Base-by-base conservation (phyloP, 2,797 vertebrate species). In the Nannoperca obscura region DNA sequence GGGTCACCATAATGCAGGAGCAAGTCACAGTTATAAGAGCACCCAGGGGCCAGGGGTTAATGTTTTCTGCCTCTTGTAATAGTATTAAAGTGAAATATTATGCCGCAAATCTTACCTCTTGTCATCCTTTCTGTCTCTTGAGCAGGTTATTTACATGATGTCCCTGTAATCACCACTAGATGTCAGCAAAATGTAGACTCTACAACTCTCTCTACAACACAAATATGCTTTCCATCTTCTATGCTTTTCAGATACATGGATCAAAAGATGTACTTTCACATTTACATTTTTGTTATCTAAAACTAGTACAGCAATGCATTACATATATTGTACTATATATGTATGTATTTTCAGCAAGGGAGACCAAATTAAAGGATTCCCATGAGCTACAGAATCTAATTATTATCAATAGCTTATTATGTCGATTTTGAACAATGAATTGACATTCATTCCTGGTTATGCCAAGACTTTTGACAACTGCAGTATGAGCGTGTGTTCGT, bases 101-200 rank as follows among this genome's bases (percentile, higher is more conserved):
- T 27, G 2, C 6, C 11, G 27, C 3, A 27, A 15, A n/a, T 34
- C 15, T 34, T 52, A n/a, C 22, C n/a, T n/a, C 5, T 27, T 27
- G 24, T 27, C 24, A 27, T 27, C 14, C 11, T 2, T 0, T 54
- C 27, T 30, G 5, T 9, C 15, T 57, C 2, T 47, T 59, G 10
- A 52, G 3, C 8, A 66, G 14, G 19, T 52, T 40, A 5, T 34
- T 42, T 46, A n/a, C 46, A 24, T 24, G 13, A 50, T 38, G 8
- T 59, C 20, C 36, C 34, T 27, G 7, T 46, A 10, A 44, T 62
- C 49, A 71, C 72, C 81, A 74, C 50, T 44, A 82, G 78, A 84
- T 82, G 72, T 50, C 78, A 71, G 78, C 61, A 79, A 72, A 68
- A 15, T 36, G 47, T 30, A 50, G 0, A 65, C 22, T 53, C 36